Evolutionary conservation across 2,797 vertebrate genomes (phyloP).

Genomic region (Anabas testudineus): DNA sequence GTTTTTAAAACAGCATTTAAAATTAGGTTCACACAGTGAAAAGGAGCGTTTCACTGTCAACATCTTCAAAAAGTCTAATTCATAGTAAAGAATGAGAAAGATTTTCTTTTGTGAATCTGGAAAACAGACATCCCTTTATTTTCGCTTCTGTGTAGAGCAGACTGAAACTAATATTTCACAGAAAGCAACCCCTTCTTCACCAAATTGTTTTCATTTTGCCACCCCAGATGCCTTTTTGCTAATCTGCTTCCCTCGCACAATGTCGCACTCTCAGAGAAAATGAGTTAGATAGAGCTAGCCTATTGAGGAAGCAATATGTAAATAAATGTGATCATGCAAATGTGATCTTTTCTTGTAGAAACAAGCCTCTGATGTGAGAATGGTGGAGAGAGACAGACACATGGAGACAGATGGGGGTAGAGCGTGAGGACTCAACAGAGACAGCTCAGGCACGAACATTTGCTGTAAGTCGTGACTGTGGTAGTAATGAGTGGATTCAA

Average conservation of each 20-base stretch:
- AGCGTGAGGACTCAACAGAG: slow-evolving; percentile 22
- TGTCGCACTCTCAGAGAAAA: slow-evolving; percentile 22
- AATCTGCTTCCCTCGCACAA: slow-evolving; percentile 21
- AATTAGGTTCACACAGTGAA: neutral
- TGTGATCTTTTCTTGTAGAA: slow-evolving; percentile 34
- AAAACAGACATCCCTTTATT: slow-evolving; percentile 22
- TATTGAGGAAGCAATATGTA: slow-evolving; percentile 20
- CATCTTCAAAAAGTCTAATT: slow-evolving; percentile 17
- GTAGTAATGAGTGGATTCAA: slow-evolving; percentile 41
- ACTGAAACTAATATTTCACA: slow-evolving; percentile 25
- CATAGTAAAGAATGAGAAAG: neutral
- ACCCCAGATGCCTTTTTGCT: slow-evolving; percentile 19
- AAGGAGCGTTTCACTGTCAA: slow-evolving; percentile 12
- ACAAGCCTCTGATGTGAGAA: slow-evolving; percentile 25
- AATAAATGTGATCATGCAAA: slow-evolving; percentile 63
- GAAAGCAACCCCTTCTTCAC: slow-evolving; percentile 42
- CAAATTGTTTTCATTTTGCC: slow-evolving; percentile 39
- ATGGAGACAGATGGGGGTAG: slow-evolving; percentile 31
- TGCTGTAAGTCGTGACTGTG: slow-evolving; percentile 51
- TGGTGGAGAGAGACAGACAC: neutral
- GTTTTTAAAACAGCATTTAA: slow-evolving; percentile 13
- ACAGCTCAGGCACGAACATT: slow-evolving; percentile 10
- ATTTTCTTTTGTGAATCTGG: neutral
- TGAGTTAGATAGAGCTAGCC: slow-evolving; percentile 14
- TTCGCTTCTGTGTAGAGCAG: slow-evolving; percentile 1